phyloP scores from a whole-genome alignment of 2,113 vertebrate species.

The Rhineura floridana region DNA sequence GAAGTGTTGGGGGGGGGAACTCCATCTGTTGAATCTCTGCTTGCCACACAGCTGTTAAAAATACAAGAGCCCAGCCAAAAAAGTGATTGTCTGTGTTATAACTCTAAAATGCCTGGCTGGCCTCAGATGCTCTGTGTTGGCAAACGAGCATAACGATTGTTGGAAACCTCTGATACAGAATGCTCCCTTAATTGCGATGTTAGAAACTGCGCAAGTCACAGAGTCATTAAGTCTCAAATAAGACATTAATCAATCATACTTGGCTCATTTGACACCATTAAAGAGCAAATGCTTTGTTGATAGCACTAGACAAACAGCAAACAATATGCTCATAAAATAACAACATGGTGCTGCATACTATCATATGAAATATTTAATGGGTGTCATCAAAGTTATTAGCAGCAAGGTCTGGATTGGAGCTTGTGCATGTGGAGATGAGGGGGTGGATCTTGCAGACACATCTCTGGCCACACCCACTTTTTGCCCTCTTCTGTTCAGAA shows the following conservation, averaged over 20 bases:
- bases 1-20: background rate
- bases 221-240: background rate
- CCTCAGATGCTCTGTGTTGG: background rate
- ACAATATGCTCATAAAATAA: background rate
- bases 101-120: background rate
- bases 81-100: background rate
- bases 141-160: background rate
- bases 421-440: background rate
- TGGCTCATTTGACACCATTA: background rate
- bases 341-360: background rate
- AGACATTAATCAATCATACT: background rate
- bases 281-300: background rate
- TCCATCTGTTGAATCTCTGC: background rate
- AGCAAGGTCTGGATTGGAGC: background rate
- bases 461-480: no score
- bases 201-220: background rate
- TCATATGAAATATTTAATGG: background rate
- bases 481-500: no score
- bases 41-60: background rate
- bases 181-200: background rate
- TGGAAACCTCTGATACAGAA: background rate
- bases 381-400: background rate
- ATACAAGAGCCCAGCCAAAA: background rate
- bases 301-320: background rate
- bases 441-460: accelerated